These are phyloP conservation scores for Acromyrmex charruanus DNA, from an alignment of 1,140 invertebrate genomes.

Conservation along the genomic window DNA sequence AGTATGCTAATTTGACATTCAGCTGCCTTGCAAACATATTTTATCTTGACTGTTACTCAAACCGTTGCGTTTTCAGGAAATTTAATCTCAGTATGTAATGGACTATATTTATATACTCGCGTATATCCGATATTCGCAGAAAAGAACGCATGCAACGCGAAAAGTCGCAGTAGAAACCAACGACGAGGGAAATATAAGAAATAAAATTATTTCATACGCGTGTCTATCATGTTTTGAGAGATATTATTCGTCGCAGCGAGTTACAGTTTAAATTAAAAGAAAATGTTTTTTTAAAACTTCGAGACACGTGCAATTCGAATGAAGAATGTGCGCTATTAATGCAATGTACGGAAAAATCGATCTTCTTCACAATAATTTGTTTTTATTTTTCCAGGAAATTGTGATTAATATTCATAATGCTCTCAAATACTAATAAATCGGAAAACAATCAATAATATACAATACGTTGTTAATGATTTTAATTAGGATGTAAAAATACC, in stretches of 20 bases:
- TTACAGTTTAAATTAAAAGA: slow-evolving; percentile 28
- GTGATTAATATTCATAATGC: too few species aligned
- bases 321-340: neutral
- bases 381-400: too few species aligned
- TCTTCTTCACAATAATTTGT: neutral
- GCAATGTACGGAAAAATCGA: neutral
- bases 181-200: slow-evolving; percentile 21
- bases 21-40: slow-evolving; percentile 5
- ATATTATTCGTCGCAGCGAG: slow-evolving; percentile 36
- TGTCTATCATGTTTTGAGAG: neutral
- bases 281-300: neutral
- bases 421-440: too few species aligned
- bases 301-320: neutral
- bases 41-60: slow-evolving; percentile 24
- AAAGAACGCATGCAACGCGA: slow-evolving; percentile 15
- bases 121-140: slow-evolving; percentile 5
- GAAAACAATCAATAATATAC: too few species aligned
- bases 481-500: too few species aligned
- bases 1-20: slow-evolving; percentile 19
- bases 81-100: slow-evolving; percentile 48
- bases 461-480: too few species aligned
- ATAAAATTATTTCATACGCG: slow-evolving; percentile 28
- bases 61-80: slow-evolving; percentile 31
- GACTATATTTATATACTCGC: slow-evolving; percentile 30
- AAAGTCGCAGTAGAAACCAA: slow-evolving; percentile 5